A percentile compares a stretch with the other conserved stretches of the same genome.
These are phyloP conservation scores for Autographa gamma DNA, from an alignment of 2,888 invertebrate genomes.

Conservation along the genomic window DNA sequence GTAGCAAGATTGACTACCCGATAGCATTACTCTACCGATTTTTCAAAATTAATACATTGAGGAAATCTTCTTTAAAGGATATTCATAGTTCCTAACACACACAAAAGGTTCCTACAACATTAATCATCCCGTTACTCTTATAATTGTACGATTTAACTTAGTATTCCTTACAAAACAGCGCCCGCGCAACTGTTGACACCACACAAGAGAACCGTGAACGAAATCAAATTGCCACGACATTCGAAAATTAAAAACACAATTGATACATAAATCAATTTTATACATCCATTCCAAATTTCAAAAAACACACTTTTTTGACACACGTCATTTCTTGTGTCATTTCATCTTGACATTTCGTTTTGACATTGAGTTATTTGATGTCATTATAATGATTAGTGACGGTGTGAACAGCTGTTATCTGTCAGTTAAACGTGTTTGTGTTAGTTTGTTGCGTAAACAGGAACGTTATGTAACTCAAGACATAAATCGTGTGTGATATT, in stretches of 20 bases:
- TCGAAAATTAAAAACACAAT: constrained; percentile 52
- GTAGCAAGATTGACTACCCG: too few species aligned
- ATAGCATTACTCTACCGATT: too few species aligned
- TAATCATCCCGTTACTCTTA: not conserved
- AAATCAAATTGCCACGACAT: constrained; percentile 41
- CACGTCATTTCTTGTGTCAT: constrained; percentile 49
- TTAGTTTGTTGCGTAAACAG: constrained; percentile 40
- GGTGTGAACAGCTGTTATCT: constrained; percentile 57
- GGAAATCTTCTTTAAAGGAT: too few species aligned
- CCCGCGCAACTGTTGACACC: constrained; percentile 16
- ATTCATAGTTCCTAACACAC: not conserved
- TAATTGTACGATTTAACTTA: not conserved
- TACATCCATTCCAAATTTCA: constrained; percentile 32
- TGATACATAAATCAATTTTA: constrained; percentile 54
- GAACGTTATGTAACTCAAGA: constrained; percentile 37
- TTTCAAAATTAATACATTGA: too few species aligned
- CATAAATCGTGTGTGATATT: constrained; percentile 28
- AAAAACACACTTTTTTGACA: constrained; percentile 41
- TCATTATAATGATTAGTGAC: constrained; percentile 58
- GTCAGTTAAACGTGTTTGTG: constrained; percentile 33
- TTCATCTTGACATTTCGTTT: constrained; percentile 48
- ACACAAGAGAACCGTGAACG: constrained; percentile 38
- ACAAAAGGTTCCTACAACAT: not conserved
- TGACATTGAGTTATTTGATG: constrained; percentile 55
- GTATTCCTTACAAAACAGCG: not conserved